Base-by-base conservation (phyloP, 1,140 invertebrate species). In the Drosophila serrata region DNA sequence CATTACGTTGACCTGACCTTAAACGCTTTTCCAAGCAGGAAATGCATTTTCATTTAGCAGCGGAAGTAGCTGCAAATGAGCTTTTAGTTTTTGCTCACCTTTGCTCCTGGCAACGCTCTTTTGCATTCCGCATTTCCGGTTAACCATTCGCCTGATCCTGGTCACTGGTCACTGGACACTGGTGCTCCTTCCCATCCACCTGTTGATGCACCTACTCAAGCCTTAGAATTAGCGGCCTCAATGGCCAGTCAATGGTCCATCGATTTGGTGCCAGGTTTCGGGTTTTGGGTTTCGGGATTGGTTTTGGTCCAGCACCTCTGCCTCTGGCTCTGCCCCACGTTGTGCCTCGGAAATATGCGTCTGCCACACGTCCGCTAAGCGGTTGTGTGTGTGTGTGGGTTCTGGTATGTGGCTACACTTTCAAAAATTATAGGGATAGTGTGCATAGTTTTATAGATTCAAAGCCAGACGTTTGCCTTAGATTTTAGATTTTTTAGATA, bases 21-120 rank as follows among this genome's bases (percentile, higher is more conserved):
- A 88, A 87, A 87, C 80, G 85, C 67, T 81, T 90, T 90, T 73
- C 53, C 81, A 79, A 59, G 75, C 85, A 91, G 90, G 91, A 92
- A 92, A 92, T 92, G 90, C 82, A 91, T 88, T 90, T 92, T 88
- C 91, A 92, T 92, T 92, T 92, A 72, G 76, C 74, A 91, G 49
- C 86, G 91, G 91, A 92, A 92, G 86, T 92, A 82, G 73, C 77
- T 91, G 81, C 91, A 92, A 92, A 92, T 92, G 68, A 91, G 87
- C 82, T 92, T 92, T 92, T 92, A 92, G 91, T 92, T 92, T 92
- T 90, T 84, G 53, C 73, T 55, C 70, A 82, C 82, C 77, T 82
- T 81, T 55, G 63, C 55, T 75, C 53, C 53, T 53, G 43, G 35
- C 39, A 22, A 43, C 40, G 49, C n/a, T 27, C 46, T 40, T 19